These are phyloP conservation scores for Anthoptus insignis DNA, from an alignment of 2,888 invertebrate species.

Conservation along the genomic window DNA sequence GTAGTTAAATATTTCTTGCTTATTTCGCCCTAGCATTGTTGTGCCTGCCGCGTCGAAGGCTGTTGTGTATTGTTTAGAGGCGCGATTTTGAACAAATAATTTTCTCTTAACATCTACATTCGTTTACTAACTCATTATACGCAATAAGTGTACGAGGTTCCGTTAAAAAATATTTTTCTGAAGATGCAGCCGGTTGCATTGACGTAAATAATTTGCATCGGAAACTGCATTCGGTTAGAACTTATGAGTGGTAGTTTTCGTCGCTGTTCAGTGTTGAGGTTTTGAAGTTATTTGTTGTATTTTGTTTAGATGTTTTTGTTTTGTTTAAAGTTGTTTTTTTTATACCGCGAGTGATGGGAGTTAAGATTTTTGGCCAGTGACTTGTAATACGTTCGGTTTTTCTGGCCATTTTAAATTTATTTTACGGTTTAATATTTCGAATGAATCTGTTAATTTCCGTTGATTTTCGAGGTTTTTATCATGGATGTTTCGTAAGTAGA, in stretches of 20 bases:
- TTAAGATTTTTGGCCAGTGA: conserved; percentile 26
- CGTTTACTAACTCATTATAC: conserved; percentile 1
- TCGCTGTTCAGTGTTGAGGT: conserved; percentile 79
- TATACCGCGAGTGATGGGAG: conserved; percentile 61
- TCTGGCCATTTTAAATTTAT: not conserved
- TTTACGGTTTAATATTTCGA: not conserved
- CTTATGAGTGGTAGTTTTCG: conserved; percentile 79
- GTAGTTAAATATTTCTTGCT: conserved; percentile 88
- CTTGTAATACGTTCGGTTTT: not conserved
- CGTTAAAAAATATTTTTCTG: conserved; percentile 7
- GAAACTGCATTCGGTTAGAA: conserved; percentile 70
- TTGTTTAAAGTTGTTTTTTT: conserved; percentile 53
- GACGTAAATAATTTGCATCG: conserved; percentile 83
- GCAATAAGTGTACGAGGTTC: not conserved
- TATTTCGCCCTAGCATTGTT: conserved; percentile 87
- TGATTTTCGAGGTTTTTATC: conserved; percentile 6
- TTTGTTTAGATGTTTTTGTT: conserved; percentile 55
- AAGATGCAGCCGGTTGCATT: conserved; percentile 73
- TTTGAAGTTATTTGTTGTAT: conserved; percentile 60
- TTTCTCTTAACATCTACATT: conserved; percentile 50
- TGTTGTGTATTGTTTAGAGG: conserved; percentile 86
- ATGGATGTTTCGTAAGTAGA: conserved; percentile 50
- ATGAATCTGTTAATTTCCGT: not conserved
- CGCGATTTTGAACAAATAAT: conserved; percentile 74
- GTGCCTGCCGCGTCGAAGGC: conserved; percentile 82